phyloP scores from a whole-genome alignment of 1,140 invertebrate genomes.

The Brachionus plicatilis region DNA sequence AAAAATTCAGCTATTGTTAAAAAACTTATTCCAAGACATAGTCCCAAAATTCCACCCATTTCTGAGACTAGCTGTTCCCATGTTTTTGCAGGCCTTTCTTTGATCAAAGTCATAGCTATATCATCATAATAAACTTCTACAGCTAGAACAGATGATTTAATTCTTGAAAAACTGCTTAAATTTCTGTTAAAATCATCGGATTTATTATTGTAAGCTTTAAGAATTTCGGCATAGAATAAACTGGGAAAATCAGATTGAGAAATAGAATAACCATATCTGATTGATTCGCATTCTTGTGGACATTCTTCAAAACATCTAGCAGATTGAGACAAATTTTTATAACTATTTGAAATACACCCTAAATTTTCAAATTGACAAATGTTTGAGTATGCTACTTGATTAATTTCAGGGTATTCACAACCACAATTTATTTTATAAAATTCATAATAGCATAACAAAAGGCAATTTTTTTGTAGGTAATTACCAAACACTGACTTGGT shows the following conservation, averaged over 20 bases:
- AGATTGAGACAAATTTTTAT: background rate
- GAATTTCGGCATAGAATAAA: too few species aligned
- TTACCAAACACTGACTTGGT: background rate
- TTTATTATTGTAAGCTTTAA: too few species aligned
- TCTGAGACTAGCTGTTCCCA: background rate
- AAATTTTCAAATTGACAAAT: background rate
- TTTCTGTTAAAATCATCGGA: too few species aligned
- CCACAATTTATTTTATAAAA: background rate
- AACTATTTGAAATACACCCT: background rate
- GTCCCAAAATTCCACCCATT: background rate
- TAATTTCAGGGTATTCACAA: background rate
- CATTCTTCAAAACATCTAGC: background rate
- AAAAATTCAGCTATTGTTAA: background rate
- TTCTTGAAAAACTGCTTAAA: too few species aligned
- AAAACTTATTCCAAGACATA: background rate
- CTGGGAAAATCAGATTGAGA: background rate
- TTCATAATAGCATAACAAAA: background rate
- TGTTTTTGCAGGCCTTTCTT: background rate
- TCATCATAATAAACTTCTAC: background rate
- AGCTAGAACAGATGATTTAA: background rate
- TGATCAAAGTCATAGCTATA: background rate
- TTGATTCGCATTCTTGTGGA: slow-evolving; percentile 11
- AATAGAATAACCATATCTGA: background rate
- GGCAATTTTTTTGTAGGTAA: background rate
- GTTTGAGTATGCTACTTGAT: too few species aligned